Evolutionary conservation across 1,140 invertebrate genomes (phyloP), one percentile per base, ranked within the genome.

Genomic region (Pogonus chalceus): DNA sequence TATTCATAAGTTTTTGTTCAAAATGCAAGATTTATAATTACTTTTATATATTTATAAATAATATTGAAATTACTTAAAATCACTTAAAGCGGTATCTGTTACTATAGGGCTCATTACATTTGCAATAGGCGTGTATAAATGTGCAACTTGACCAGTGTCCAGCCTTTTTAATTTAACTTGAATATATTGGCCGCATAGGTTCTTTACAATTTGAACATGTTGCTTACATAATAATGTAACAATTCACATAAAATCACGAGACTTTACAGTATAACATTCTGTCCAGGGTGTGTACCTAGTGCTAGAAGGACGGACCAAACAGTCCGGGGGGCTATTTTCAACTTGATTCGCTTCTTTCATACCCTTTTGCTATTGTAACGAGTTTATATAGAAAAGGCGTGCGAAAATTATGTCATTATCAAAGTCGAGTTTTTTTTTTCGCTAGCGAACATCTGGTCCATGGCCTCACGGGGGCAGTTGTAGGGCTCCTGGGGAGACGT

Each of bases 361-460:
- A 49, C 57, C 54, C 57, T 58, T 58, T 56, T 23, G 21, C 16
- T 24, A 53, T 46, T 56, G 51, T 53, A 56, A 47, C 55, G 39
- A 54, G 24, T 53, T 26, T 56, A 56, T 35, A 55, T 43, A 43
- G 37, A 56, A 56, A 56, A 56, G 55, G 55, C 55, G 55, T 56
- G 55, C 55, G 55, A 56, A 56, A 53, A 56, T 56, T 48, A 56
- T 53, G 55, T 56, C 51, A 56, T 56, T 56, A 50, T 39, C 46
- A 48, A 48, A 35, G 37, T 43, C 9, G 37, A 43, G 7, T 43
- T 43, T 43, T 43, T 43, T 43, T 43, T 43, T 4, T 43, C 7
- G 7, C 7, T 4, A 18, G 37, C 18, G 37, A 43, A 43, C 37
- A 43, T 43, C 37, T 43, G 37, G 37, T 43, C 3, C 18, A 9